Evolutionary conservation across 2,888 invertebrate species (phyloP).

Genomic region (Notodonta ziczac): DNA sequence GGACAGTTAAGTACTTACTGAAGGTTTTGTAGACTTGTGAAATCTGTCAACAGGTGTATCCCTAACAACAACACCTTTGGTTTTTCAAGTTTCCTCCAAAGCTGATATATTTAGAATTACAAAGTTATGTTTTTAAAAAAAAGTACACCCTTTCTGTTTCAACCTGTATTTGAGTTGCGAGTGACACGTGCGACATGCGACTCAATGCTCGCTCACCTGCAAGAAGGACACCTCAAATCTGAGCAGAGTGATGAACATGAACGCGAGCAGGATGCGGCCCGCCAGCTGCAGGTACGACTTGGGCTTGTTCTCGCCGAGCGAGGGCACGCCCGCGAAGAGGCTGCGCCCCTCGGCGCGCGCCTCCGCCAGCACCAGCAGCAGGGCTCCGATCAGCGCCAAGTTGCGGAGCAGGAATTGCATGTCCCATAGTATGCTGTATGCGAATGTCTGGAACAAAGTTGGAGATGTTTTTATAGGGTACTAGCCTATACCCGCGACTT

Average conservation of each 20-base stretch:
- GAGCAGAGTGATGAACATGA: conserved; percentile 99
- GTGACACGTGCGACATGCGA: too few species aligned
- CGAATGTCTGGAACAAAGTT: conserved; percentile 88
- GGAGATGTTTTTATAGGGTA: neutral
- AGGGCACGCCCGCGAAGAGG: conserved; percentile 97
- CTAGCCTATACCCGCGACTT: too few species aligned
- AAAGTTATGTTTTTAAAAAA: too few species aligned
- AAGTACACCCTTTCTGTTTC: too few species aligned
- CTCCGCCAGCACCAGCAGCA: conserved; percentile 98
- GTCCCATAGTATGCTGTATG: conserved; percentile 99
- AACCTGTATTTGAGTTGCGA: too few species aligned
- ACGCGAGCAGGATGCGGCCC: conserved; percentile 97
- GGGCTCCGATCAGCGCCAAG: conserved; percentile 98
- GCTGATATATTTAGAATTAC: too few species aligned
- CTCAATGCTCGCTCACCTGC: conserved; percentile 85
- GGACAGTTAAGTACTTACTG: too few species aligned
- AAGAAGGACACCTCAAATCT: conserved; percentile 96
- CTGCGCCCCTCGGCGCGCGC: conserved; percentile 96
- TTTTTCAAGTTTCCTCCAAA: too few species aligned
- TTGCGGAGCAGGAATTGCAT: conserved; percentile 98
- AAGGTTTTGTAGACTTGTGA: too few species aligned
- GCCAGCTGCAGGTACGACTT: conserved; percentile 98
- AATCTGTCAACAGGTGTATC: too few species aligned
- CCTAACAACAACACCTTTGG: too few species aligned
- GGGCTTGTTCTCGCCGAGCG: conserved; percentile 97